Evolutionary conservation across 2,888 invertebrate genomes (phyloP).

Genomic region (Taenaris catops): DNA sequence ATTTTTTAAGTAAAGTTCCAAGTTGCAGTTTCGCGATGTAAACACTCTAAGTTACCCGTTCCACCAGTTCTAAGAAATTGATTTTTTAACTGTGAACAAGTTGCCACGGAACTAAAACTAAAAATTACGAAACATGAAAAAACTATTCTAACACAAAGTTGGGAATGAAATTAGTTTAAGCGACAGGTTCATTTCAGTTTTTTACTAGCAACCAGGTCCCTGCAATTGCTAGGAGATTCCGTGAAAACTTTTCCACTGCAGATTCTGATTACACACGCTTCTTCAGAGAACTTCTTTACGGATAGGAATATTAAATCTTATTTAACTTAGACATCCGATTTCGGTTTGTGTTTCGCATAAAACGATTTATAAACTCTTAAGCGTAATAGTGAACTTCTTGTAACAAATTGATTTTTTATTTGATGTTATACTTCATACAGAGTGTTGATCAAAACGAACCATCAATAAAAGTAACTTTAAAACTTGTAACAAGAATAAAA

Average conservation of each 20-base stretch:
- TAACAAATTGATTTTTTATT: constrained; percentile 10
- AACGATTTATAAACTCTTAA: constrained; percentile 65
- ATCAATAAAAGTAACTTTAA: too few relatives aligned
- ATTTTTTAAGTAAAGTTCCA: constrained; percentile 57
- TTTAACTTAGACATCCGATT: constrained; percentile 76
- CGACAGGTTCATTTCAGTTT: constrained; percentile 77
- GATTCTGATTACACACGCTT: constrained; percentile 79
- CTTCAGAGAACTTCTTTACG: constrained; percentile 68
- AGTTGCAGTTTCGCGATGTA: constrained; percentile 45
- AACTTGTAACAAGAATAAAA: too few relatives aligned
- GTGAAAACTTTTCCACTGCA: constrained; percentile 66
- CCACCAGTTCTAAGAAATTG: constrained; percentile 61
- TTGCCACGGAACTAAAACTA: constrained; percentile 34
- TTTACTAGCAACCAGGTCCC: constrained; percentile 60
- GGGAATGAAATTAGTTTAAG: constrained; percentile 76
- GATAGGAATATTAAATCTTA: constrained; percentile 79
- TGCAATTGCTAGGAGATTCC: constrained; percentile 68
- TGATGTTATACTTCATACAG: too few relatives aligned
- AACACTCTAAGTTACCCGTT: constrained; percentile 65
- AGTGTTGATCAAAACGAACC: too few relatives aligned
- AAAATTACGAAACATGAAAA: constrained; percentile 60
- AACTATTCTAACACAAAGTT: constrained; percentile 71
- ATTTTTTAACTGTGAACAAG: constrained; percentile 73
- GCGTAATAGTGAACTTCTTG: neutral
- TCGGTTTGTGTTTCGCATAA: constrained; percentile 76